Base-by-base conservation (phyloP, 1,140 invertebrate genomes). In the Drosophila bipectinata region DNA sequence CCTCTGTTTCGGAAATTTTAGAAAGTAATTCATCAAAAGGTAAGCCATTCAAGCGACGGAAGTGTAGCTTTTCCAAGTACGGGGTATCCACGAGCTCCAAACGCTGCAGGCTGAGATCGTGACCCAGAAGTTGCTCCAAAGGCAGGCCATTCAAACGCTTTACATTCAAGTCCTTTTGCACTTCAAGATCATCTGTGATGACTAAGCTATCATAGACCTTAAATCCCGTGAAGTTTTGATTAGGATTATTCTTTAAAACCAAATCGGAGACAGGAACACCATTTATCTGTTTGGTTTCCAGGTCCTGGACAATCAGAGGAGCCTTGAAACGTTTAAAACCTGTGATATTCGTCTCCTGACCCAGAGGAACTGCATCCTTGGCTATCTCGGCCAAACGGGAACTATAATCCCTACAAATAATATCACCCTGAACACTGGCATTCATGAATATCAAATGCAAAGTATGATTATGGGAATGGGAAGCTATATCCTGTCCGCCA, bases 381-480 rank as follows among this genome's bases (percentile, higher is more conserved):
- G 75, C 39, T 3, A 90, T 26, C 3, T 84, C 37, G 0, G 67
- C 48, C 39, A 91, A 48, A 0, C 66, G 77, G 1, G 90, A 79
- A 18, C 60, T 76, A 28, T 71, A 77, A 14, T 84, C 61, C 6
- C 55, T 24, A 21, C 77, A 88, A 3, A 68, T 12, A 0, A 91
- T n/a, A 49, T 88, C 30, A 0, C 85, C 85, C 37, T 74, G 48
- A 3, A 90, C 30, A 1, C 47, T 60, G 7, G 66, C 82, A 45
- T 77, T 74, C 79, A 90, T 77, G 53, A 91, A 88, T 14, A 91
- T 79, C 0, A 91, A 47, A 12, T 81, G 61, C 0, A 87, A 14
- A 0, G 72, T 63, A 37, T 34, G 53, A 26, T 51, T 72, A 1
- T 18, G 41, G 1, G 3, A 4, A 0, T 21, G 18, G 41, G 41